Evolutionary conservation across 2,797 vertebrate species (phyloP).

Genomic region (Podarcis siculus): DNA sequence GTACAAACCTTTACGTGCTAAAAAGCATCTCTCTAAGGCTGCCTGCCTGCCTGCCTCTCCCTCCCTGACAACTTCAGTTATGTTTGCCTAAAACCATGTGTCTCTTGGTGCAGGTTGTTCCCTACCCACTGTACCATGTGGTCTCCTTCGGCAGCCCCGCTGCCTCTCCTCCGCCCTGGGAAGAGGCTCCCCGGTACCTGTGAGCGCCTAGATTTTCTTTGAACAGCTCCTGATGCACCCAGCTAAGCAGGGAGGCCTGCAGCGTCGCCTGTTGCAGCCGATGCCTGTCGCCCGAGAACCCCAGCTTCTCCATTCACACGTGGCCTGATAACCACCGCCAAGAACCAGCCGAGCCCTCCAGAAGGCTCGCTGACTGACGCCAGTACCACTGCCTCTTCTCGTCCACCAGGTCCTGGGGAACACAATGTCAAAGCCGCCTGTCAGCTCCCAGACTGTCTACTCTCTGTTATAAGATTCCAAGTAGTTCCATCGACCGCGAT

Average conservation of each 20-base stretch:
- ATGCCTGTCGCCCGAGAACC: neutral
- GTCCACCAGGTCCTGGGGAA: neutral
- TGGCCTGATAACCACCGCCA: neutral
- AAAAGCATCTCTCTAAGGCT: neutral
- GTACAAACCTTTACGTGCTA: neutral
- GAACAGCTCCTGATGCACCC: neutral
- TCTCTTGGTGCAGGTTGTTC: constrained; percentile 23
- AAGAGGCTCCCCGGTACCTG: neutral
- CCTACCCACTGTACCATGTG: neutral
- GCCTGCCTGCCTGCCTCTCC: neutral
- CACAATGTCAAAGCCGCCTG: neutral
- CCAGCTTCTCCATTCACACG: neutral
- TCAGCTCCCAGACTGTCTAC: neutral
- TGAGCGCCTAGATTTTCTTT: neutral
- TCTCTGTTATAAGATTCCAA: no score
- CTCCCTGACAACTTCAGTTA: constrained; percentile 3
- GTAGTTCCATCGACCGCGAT: neutral
- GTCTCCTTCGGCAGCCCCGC: neutral
- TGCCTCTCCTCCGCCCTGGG: neutral
- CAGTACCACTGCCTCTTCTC: neutral
- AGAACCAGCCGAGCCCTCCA: neutral
- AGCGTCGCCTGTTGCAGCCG: neutral
- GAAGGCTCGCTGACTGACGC: neutral
- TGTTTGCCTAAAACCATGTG: constrained; percentile 15
- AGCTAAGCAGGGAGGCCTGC: neutral